Base-by-base conservation (phyloP, 92 coral and sea anemone species). In the Blastomussa wellsi region DNA sequence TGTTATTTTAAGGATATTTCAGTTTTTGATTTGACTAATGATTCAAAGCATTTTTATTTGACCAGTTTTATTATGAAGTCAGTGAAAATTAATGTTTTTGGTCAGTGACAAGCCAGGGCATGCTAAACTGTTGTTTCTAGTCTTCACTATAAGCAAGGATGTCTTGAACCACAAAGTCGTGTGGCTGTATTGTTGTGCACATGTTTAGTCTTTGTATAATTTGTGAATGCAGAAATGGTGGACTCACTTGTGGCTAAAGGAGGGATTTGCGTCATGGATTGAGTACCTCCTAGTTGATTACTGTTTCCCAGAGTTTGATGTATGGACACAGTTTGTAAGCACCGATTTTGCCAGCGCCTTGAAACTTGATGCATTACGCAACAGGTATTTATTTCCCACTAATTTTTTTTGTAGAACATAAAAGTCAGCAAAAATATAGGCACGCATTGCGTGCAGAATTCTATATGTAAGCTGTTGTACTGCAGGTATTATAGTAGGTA, bases 261-360 rank as follows among this genome's bases (percentile, higher is more conserved):
- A 96, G 74, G 98, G 98, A 14, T 96, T 96, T 89, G 98, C 98
- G 2, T 90, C 96, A 17, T 96, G 98, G 96, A 96, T 96, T 51
- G 98, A 96, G 35, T 96, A 96, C 64, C 95, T 96, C 5, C 91
- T 95, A 57, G 98, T 96, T 7, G 98, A 96, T 70, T 94, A 92
- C 77, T 96, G 98, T 84, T 93, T 92, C 41, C 98, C 98, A 15
- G 91, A 96, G 79, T 96, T 94, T 77, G 98, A 96, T 81, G 90
- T 96, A 51, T 96, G 98, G 98, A 96, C 98, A 36, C 99, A 96
- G 94, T 96, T 96, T 91, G 99, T 96, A 26, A 96, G 98, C 28
- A 89, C 97, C 44, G 99, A 95, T 75, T 89, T 91, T 72, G 92
- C 98, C 53, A 87, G 98, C 29, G 98, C 97, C 53, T 59, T 96